These are phyloP conservation scores for Chymomyza fuscimana DNA, from an alignment of 2,888 invertebrate genomes.

Conservation along the genomic window DNA sequence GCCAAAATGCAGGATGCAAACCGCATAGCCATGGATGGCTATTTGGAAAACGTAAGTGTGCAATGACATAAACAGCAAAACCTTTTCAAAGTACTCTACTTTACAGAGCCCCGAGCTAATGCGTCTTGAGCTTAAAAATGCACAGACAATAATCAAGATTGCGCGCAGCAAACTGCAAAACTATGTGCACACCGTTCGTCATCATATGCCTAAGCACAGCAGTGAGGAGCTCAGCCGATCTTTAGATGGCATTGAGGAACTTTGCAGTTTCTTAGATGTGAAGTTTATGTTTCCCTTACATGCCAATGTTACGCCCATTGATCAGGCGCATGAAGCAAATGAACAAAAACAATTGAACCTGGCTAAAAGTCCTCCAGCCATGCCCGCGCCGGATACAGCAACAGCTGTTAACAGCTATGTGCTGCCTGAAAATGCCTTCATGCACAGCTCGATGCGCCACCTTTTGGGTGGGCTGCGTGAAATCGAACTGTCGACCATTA, in stretches of 20 bases:
- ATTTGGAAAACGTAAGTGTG: slow-evolving; percentile 76
- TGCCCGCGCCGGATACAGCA: neutral
- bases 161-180: slow-evolving; percentile 79
- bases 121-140: slow-evolving; percentile 79
- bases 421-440: slow-evolving; percentile 77
- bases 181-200: slow-evolving; percentile 79
- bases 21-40: slow-evolving; percentile 79
- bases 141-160: slow-evolving; percentile 80
- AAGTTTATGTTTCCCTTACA: slow-evolving; percentile 75
- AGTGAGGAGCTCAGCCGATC: slow-evolving; percentile 77
- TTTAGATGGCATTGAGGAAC: slow-evolving; percentile 81
- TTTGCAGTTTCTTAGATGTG: slow-evolving; percentile 77
- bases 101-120: slow-evolving; percentile 79
- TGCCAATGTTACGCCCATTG: slow-evolving; percentile 69
- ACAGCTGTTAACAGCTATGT: slow-evolving; percentile 58
- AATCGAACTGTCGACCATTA: slow-evolving; percentile 77
- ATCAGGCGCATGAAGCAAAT: slow-evolving; percentile 79
- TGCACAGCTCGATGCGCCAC: slow-evolving; percentile 69
- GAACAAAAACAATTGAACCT: slow-evolving; percentile 66
- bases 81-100: neutral
- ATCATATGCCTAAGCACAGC: slow-evolving; percentile 67
- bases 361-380: slow-evolving; percentile 16
- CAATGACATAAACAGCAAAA: neutral
- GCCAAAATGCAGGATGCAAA: slow-evolving; percentile 69
- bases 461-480: slow-evolving; percentile 75